These are phyloP conservation scores for Phymorhynchus buccinoides DNA, from an alignment of 1,140 invertebrate species.

Conservation along the genomic window DNA sequence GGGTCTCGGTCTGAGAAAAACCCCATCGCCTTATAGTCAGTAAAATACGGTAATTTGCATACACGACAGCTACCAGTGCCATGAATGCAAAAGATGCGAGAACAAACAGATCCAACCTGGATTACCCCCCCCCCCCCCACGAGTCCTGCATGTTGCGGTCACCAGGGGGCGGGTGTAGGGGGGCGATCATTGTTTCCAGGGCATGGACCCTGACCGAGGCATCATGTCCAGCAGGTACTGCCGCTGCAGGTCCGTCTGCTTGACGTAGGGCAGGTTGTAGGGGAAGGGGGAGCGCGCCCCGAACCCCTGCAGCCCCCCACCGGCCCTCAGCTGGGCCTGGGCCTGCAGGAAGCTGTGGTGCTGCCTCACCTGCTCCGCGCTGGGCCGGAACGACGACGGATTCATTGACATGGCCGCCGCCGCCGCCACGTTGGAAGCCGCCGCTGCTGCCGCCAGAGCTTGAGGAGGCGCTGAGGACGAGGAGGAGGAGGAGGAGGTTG, in stretches of 20 bases:
- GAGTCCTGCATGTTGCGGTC: not conserved
- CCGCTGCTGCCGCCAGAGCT: slow-evolving; percentile 41
- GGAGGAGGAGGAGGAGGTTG: slow-evolving; percentile 35
- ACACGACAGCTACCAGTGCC: no score
- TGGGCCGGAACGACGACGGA: slow-evolving; percentile 56
- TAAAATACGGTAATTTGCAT: no score
- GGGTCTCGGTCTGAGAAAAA: no score
- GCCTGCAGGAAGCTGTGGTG: slow-evolving; percentile 68
- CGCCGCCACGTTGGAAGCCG: slow-evolving; percentile 38
- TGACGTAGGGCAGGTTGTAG: slow-evolving; percentile 72
- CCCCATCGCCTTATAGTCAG: no score
- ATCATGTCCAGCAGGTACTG: slow-evolving; percentile 98
- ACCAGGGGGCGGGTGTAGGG: not conserved
- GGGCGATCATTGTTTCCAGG: slow-evolving; percentile 59
- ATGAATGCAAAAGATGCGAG: no score
- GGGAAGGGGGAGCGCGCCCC: slow-evolving; percentile 65
- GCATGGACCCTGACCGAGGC: slow-evolving; percentile 60
- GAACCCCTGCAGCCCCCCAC: slow-evolving; percentile 61
- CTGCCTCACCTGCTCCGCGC: slow-evolving; percentile 62
- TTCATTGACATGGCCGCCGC: slow-evolving; percentile 43
- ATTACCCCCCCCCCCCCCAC: not conserved
- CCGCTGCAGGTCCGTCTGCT: slow-evolving; percentile 86
- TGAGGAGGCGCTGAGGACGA: slow-evolving; percentile 39
- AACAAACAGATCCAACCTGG: not conserved
- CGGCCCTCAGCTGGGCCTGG: slow-evolving; percentile 64